A percentile compares a stretch with the other conserved stretches of the same genome.
These are phyloP conservation scores for Corythucha ciliata DNA, from an alignment of 2,888 invertebrate species.

Conservation along the genomic window DNA sequence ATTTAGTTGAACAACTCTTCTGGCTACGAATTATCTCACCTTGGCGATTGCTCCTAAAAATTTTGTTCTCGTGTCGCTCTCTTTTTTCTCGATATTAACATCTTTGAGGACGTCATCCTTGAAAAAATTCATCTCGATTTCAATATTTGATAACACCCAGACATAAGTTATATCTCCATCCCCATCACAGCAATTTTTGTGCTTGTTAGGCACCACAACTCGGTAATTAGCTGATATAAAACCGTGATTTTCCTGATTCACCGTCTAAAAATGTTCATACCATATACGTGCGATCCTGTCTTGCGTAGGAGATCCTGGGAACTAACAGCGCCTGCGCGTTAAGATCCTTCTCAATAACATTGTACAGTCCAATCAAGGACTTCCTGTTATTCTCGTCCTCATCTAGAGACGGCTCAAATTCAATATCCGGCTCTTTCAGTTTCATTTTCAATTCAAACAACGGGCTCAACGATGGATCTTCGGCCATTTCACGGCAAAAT, in stretches of 20 bases:
- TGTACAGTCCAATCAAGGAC: constrained; percentile 60
- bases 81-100: constrained; percentile 50
- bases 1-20: neutral
- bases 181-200: too few relatives aligned
- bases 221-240: too few relatives aligned
- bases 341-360: constrained; percentile 64
- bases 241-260: too few relatives aligned
- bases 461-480: constrained; percentile 51
- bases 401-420: constrained; percentile 64
- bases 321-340: constrained; percentile 64
- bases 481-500: constrained; percentile 53
- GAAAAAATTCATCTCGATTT: too few relatives aligned
- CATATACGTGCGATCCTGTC: constrained; percentile 30
- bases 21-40: constrained; percentile 3
- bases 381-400: constrained; percentile 46
- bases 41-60: constrained; percentile 20
- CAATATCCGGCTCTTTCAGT: constrained; percentile 61
- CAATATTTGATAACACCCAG: too few relatives aligned
- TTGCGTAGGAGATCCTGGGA: constrained; percentile 51
- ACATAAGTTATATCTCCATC: too few relatives aligned
- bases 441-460: constrained; percentile 69
- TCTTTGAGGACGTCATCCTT: constrained; percentile 51
- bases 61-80: constrained; percentile 36
- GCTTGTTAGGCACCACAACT: too few relatives aligned
- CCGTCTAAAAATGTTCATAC: too few relatives aligned